phyloP scores from a whole-genome alignment of 2,113 vertebrate species.

The Coptodon rendalli region DNA sequence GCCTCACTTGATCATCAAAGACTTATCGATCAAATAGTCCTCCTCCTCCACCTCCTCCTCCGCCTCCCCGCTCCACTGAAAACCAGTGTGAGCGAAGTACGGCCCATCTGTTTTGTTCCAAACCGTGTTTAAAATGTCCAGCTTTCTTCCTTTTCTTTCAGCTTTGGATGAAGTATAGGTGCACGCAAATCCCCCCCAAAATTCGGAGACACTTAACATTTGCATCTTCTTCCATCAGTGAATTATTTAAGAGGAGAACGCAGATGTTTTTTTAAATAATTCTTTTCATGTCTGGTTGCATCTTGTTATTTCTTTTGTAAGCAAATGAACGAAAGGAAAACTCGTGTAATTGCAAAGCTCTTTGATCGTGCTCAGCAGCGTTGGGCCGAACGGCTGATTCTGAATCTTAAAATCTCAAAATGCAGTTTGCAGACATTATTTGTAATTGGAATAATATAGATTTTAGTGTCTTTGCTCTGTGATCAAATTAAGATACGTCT shows the following conservation, averaged over 20 bases:
- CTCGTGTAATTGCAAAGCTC: not conserved
- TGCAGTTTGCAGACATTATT: not conserved
- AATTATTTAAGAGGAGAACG: not conserved
- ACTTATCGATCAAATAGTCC: constrained; percentile 61
- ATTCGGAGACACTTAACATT: not conserved
- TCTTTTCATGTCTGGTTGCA: not conserved
- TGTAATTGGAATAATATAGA: not conserved
- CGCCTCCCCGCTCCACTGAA: not conserved
- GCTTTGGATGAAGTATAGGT: not conserved
- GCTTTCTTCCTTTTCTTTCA: not conserved
- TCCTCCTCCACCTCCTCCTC: constrained; percentile 32
- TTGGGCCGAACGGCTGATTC: not conserved
- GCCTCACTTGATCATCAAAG: constrained; percentile 70
- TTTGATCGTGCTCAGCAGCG: not conserved
- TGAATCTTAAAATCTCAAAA: not conserved
- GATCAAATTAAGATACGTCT: not conserved
- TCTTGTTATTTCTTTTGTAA: not conserved
- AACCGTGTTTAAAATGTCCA: constrained; percentile 13
- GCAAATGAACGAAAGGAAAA: not conserved
- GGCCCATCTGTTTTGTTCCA: constrained; percentile 27
- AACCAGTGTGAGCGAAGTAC: constrained; percentile 25
- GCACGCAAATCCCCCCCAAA: not conserved
- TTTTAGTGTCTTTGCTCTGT: not conserved
- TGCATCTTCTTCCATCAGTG: not conserved
- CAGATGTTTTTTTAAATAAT: not conserved